Evolutionary conservation across 2,888 invertebrate genomes (phyloP), one percentile per base, ranked within the genome.

Genomic region (Odontocolon sp.): DNA sequence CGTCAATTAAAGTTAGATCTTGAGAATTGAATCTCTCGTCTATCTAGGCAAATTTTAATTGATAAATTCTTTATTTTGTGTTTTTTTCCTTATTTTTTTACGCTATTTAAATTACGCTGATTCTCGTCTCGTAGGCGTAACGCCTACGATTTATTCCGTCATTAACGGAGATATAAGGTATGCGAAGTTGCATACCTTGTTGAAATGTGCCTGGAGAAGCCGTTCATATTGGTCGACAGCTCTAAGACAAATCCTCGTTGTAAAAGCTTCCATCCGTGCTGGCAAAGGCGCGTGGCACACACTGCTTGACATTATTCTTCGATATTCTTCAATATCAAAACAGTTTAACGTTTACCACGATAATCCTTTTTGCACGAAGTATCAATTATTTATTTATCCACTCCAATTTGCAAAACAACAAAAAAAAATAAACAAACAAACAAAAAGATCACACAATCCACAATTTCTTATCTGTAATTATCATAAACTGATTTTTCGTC

Each of bases 221-320:
- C 92, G 92, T 86, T 93, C 93, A 87, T 94, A 94, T 87, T 94
- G 94, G 73, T 93, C 92, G 28, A 93, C 92, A 77, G 94, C 94
- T 80, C 93, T 91, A 84, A 92, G 89, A 88, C 92, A 93, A 68
- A 93, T 90, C 77, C 93, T 90, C 82, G 92, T 92, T 47, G 93
- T 91, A 75, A 91, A 88, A 67, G 90, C 89, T 84, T 91, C 90
- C 88, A 91, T 89, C 80, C 88, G 86, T 61, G 88, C 86, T 78
- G 89, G 88, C 61, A 88, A 78, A 72, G 89, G 88, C 76, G 88
- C 87, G 84, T 90, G 90, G 81, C 90, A 90, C 82, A 90, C 87
- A 81, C 88, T 88, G 80, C 89, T 88, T 72, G 88, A 90, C 90
- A 90, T 90, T 81, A 80, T 84, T 72, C 50, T 14, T 16, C 2